Conservation (phyloP, 2,113 vertebrate genomes). For the Sinosuthora webbiana region DNA sequence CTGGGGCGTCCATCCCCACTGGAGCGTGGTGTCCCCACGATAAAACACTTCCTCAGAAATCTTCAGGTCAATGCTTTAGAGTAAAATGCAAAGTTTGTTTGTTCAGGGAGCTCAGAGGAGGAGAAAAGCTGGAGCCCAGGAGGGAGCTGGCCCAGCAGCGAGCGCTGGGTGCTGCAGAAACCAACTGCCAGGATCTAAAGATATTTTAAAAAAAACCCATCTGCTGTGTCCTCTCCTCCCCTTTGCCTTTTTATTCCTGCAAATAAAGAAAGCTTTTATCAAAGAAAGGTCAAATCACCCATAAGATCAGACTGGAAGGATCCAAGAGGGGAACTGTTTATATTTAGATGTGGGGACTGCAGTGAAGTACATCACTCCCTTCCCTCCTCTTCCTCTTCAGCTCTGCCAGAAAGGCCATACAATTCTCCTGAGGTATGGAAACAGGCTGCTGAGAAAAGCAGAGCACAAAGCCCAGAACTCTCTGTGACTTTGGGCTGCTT, state of each 20-base stretch:
- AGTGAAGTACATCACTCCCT: background rate
- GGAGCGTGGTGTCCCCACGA: background rate
- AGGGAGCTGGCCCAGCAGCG: background rate
- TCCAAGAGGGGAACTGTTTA: background rate
- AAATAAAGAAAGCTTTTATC: constrained; percentile 45
- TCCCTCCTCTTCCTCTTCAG: background rate
- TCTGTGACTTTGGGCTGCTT: background rate
- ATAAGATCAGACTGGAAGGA: background rate
- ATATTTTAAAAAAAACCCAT: background rate
- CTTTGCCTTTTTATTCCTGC: background rate
- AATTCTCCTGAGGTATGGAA: background rate
- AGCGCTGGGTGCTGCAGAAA: background rate
- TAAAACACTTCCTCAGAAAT: background rate
- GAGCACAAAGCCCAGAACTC: background rate
- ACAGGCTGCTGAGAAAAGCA: background rate
- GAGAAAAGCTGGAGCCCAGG: background rate
- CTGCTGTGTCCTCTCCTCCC: background rate
- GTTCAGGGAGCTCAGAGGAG: background rate
- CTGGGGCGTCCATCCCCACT: accelerated
- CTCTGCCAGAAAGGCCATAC: background rate
- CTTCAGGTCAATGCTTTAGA: background rate
- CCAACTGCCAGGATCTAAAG: background rate
- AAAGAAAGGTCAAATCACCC: constrained; percentile 40
- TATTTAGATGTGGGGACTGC: background rate
- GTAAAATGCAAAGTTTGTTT: background rate